phyloP scores from a whole-genome alignment of 35 echinoderm and acorn worm genomes.

The Lytechinus variegatus region DNA sequence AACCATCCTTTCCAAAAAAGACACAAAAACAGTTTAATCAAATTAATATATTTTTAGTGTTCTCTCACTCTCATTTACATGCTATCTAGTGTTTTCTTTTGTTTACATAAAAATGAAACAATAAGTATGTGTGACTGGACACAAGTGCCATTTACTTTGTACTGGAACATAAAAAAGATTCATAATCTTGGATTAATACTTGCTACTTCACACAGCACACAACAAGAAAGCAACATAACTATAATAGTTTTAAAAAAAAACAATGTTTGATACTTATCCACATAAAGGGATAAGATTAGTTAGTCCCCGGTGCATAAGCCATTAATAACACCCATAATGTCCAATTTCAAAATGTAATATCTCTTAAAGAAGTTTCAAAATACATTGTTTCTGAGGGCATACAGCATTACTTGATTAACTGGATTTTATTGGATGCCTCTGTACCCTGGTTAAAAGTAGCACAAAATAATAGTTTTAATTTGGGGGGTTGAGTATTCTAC shows the following conservation, averaged over 20 bases:
- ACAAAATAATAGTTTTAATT: too few species aligned
- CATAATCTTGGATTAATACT: constrained; percentile 5
- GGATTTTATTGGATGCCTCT: too few species aligned
- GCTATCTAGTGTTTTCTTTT: background rate
- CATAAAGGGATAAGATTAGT: background rate
- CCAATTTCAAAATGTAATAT: too few species aligned
- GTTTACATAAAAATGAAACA: background rate
- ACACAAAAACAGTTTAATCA: background rate
- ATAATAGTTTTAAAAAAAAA: background rate
- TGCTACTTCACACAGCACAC: background rate
- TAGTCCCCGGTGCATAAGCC: background rate
- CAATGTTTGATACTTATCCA: background rate
- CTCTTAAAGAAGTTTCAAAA: too few species aligned
- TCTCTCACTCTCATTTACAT: background rate
- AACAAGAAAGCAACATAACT: constrained; percentile 5
- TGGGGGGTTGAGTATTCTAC: too few species aligned
- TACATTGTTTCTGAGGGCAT: too few species aligned
- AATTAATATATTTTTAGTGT: background rate
- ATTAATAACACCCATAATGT: background rate
- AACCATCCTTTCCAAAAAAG: background rate
- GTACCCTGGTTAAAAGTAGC: too few species aligned
- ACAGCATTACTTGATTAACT: too few species aligned
- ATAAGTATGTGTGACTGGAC: background rate
- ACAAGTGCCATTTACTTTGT: background rate
- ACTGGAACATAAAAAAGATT: background rate